Evolutionary conservation across 2,113 vertebrate genomes (phyloP).

Genomic region (Paraplagusia blochii): DNA sequence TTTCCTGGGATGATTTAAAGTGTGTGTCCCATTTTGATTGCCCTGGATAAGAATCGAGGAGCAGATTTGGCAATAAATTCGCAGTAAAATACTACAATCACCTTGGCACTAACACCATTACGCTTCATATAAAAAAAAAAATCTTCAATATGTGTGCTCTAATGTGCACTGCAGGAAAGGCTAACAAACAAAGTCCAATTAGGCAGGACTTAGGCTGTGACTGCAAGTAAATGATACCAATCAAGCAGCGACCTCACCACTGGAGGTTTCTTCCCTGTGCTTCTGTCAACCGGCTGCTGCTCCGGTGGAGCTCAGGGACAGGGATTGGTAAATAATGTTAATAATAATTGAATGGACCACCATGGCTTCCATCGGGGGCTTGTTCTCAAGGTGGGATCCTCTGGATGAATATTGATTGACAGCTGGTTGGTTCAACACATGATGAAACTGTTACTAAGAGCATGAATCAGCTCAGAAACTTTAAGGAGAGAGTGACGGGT

Average conservation of each 20-base stretch:
- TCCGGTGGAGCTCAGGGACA: too few relatives aligned
- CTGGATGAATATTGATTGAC: too few relatives aligned
- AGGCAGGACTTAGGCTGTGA: constrained; percentile 36
- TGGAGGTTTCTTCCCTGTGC: not conserved
- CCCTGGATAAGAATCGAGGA: too few relatives aligned
- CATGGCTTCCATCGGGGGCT: too few relatives aligned
- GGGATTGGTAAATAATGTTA: too few relatives aligned
- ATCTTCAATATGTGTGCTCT: constrained; percentile 10
- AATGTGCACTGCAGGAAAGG: constrained; percentile 21
- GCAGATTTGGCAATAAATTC: too few relatives aligned
- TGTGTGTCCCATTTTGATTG: not conserved
- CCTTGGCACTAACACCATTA: constrained; percentile 14
- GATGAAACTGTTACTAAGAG: too few relatives aligned
- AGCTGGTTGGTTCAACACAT: too few relatives aligned
- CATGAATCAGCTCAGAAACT: too few relatives aligned
- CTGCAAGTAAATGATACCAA: constrained; percentile 47
- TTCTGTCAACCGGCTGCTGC: constrained; percentile 8
- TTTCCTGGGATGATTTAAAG: constrained; percentile 10
- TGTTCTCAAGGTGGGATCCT: too few relatives aligned
- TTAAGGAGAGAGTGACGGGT: too few relatives aligned
- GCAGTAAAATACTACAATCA: not conserved
- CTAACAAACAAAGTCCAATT: constrained; percentile 32
- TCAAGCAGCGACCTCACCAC: constrained; percentile 33
- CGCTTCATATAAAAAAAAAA: not conserved
- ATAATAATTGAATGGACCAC: too few relatives aligned